Evolutionary conservation across 1,140 invertebrate genomes (phyloP).

Genomic region (Nebria ingens): DNA sequence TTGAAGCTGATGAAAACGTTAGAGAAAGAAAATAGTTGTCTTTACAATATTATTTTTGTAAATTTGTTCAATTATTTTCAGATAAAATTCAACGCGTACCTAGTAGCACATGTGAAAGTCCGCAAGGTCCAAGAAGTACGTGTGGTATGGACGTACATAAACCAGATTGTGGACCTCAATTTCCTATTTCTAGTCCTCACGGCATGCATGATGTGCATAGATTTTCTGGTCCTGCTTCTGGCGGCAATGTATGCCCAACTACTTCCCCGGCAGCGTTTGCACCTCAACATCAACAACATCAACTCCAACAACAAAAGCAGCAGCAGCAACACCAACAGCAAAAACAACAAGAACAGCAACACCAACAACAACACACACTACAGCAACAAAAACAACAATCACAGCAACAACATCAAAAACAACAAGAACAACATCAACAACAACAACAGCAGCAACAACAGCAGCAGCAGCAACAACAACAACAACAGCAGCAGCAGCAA

Average conservation of each 20-base stretch:
- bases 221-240: background rate
- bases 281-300: slow-evolving; percentile 16
- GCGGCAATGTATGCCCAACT: background rate
- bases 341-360: slow-evolving; percentile 24
- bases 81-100: background rate
- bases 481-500: too few relatives aligned
- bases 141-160: background rate
- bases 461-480: slow-evolving; percentile 22
- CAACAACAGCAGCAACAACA: slow-evolving; percentile 20
- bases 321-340: too few relatives aligned
- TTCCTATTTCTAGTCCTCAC: background rate
- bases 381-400: slow-evolving; percentile 16
- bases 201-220: background rate
- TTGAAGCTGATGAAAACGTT: too few relatives aligned
- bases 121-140: background rate
- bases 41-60: background rate
- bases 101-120: background rate
- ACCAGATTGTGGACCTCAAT: background rate
- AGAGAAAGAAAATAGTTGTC: too few relatives aligned
- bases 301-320: slow-evolving; percentile 28
- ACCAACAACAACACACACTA: slow-evolving; percentile 26
- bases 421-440: slow-evolving; percentile 24
- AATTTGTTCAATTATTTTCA: background rate
- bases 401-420: too few relatives aligned
- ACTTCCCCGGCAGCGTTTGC: background rate